A percentile compares a stretch with the other conserved stretches of the same genome.
phyloP scores from a whole-genome alignment of 2,113 vertebrate species.

The Hemiprocne comata region DNA sequence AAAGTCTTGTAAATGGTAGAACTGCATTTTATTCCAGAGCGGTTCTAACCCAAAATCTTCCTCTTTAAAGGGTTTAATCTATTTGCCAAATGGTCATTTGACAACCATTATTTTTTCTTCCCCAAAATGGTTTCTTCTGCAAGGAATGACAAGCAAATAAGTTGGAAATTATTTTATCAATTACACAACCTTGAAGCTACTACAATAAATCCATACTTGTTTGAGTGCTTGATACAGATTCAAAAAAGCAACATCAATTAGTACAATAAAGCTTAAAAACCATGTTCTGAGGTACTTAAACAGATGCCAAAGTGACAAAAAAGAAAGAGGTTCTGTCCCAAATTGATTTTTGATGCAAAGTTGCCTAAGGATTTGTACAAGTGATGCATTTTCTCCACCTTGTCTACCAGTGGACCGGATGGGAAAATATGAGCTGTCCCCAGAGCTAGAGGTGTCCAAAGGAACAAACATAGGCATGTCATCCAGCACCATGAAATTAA shows the following conservation, averaged over 20 bases:
- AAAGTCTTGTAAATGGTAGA: neutral
- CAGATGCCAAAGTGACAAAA: constrained; percentile 34
- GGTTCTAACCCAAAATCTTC: constrained; percentile 3
- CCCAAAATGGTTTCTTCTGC: neutral
- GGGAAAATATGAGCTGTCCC: neutral
- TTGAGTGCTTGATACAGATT: constrained; percentile 60
- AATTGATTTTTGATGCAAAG: neutral
- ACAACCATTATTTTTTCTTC: constrained; percentile 24
- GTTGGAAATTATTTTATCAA: constrained; percentile 60
- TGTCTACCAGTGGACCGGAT: neutral
- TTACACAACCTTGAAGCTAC: constrained; percentile 54
- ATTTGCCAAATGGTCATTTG: constrained; percentile 34
- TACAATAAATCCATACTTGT: constrained; percentile 50
- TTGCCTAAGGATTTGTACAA: neutral
- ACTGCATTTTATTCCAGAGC: neutral
- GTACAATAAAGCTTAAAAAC: constrained; percentile 56
- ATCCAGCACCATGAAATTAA: neutral
- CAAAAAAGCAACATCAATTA: constrained; percentile 59
- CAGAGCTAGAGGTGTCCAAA: neutral
- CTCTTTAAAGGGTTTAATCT: constrained; percentile 18
- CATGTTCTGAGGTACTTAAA: constrained; percentile 24
- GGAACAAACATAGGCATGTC: neutral
- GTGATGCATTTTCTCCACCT: neutral
- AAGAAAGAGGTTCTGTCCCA: neutral
- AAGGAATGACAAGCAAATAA: constrained; percentile 61